Evolutionary conservation across 1,140 invertebrate species (phyloP).

Genomic region (Euglossa dilemma): DNA sequence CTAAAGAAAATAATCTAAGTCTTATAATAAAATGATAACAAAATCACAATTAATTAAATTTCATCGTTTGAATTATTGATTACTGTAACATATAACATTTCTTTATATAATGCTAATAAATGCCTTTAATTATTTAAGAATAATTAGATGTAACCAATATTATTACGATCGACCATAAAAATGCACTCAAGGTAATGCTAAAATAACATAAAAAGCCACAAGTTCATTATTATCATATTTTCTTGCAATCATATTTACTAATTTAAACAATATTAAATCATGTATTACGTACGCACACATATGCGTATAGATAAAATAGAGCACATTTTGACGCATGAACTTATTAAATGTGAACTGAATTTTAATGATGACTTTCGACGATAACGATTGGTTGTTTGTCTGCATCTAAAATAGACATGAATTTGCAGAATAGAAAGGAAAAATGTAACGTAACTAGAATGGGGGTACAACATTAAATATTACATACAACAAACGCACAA

Average conservation of each 20-base stretch:
- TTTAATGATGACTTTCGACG: not conserved
- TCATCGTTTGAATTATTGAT: not conserved
- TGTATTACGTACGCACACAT: not conserved
- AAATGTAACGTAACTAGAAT: not conserved
- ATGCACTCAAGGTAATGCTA: not conserved
- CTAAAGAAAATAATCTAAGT: too few species aligned
- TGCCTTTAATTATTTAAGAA: not conserved
- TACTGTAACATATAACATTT: not conserved
- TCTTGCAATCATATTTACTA: not conserved
- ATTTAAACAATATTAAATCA: not conserved
- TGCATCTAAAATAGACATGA: not conserved
- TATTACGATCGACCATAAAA: not conserved
- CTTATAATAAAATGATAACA: not conserved
- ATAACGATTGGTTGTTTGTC: not conserved
- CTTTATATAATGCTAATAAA: not conserved
- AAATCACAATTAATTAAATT: not conserved
- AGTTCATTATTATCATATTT: not conserved
- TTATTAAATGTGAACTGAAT: conserved; percentile 1
- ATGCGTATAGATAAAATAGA: not conserved
- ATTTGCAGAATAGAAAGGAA: conserved; percentile 38
- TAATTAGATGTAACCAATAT: too few species aligned
- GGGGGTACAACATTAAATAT: not conserved
- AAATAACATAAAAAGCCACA: not conserved
- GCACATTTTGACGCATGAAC: not conserved
- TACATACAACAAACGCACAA: not conserved